phyloP scores from a whole-genome alignment of 2,113 vertebrate genomes.

The Poecilia latipinna region DNA sequence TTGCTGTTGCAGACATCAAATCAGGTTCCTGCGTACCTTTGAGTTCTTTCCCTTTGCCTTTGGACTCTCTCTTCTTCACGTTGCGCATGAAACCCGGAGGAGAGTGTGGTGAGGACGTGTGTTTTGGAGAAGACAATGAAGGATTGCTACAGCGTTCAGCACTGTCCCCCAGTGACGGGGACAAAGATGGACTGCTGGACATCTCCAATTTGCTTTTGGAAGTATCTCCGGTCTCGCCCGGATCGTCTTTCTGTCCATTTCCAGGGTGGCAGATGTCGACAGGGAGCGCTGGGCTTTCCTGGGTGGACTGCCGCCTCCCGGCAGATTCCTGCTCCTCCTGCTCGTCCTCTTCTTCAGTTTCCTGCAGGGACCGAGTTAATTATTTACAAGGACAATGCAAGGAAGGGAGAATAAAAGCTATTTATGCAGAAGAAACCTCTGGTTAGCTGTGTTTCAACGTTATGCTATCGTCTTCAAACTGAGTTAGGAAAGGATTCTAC shows the following conservation, averaged over 20 bases:
- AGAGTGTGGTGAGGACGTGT: slow-evolving; percentile 74
- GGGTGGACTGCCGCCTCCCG: slow-evolving; percentile 74
- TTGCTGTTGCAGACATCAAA: neutral
- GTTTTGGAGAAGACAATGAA: slow-evolving; percentile 75
- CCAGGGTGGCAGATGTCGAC: slow-evolving; percentile 57
- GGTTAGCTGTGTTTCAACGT: neutral
- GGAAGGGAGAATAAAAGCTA: slow-evolving; percentile 33
- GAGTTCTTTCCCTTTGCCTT: slow-evolving; percentile 85
- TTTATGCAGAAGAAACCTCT: slow-evolving; percentile 21
- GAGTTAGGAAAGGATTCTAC: neutral
- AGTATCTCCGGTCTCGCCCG: slow-evolving; percentile 59
- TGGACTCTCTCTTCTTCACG: slow-evolving; percentile 85
- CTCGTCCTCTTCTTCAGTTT: slow-evolving; percentile 67
- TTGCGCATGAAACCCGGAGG: slow-evolving; percentile 80
- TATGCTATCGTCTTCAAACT: neutral
- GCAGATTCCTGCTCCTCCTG: slow-evolving; percentile 72
- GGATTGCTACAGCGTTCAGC: slow-evolving; percentile 72
- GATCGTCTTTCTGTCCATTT: slow-evolving; percentile 75
- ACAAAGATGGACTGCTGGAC: slow-evolving; percentile 81
- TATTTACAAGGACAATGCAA: slow-evolving; percentile 50
- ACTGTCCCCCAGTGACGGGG: slow-evolving; percentile 80
- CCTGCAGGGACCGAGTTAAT: slow-evolving; percentile 58
- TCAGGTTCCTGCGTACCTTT: slow-evolving; percentile 81
- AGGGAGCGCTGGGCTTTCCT: slow-evolving; percentile 80
- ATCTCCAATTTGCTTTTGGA: slow-evolving; percentile 79